phyloP scores from a whole-genome alignment of 2,113 vertebrate species.

The Pristiophorus japonicus region DNA sequence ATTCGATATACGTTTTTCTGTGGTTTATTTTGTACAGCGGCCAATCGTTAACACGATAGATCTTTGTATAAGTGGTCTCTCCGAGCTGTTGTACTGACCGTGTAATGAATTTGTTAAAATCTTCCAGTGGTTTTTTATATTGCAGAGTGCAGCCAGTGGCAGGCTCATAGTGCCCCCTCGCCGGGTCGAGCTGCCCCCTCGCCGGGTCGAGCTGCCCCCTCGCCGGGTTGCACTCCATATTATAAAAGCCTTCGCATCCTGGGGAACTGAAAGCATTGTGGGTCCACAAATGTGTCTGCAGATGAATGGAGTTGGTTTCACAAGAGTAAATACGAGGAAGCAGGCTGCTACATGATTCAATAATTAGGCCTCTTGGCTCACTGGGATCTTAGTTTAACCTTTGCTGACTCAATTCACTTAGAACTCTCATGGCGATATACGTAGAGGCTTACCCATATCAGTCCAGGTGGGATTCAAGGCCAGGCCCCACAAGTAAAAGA shows the following conservation, averaged over 20 bases:
- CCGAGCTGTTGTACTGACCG: not conserved
- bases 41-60: too few relatives aligned
- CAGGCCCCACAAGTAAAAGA: not conserved
- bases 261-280: not conserved
- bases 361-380: not conserved
- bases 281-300: not conserved
- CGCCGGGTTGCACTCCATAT: not conserved
- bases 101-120: not conserved
- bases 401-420: not conserved
- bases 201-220: too few relatives aligned
- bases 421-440: not conserved
- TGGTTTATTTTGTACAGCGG: not conserved
- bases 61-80: not conserved
- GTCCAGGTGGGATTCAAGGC: not conserved
- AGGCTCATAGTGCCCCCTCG: not conserved
- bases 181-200: too few relatives aligned
- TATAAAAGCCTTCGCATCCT: too few relatives aligned
- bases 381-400: not conserved
- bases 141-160: not conserved
- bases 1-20: not conserved
- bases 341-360: not conserved
- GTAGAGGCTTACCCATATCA: not conserved
- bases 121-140: not conserved
- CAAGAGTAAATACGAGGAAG: not conserved
- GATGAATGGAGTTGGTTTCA: not conserved